Conservation (phyloP, 2,888 invertebrate genomes). For the Smittia sp. region DNA sequence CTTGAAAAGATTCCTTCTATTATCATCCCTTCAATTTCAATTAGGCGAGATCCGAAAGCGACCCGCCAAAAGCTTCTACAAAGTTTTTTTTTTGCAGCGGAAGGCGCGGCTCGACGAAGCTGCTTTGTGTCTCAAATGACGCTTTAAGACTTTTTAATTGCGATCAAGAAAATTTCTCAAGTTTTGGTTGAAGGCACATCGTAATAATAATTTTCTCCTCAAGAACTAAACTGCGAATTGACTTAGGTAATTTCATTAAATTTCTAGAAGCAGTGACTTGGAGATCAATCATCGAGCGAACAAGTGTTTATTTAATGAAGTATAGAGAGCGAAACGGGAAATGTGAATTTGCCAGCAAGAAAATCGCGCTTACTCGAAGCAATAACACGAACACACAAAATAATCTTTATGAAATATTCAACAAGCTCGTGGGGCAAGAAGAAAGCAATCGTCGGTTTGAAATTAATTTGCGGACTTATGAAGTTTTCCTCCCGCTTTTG, state of each 20-base stretch:
- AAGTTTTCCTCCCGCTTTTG: not conserved
- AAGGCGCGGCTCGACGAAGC: no score
- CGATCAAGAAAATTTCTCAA: no score
- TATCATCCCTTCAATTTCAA: no score
- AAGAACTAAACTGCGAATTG: no score
- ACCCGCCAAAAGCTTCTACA: no score
- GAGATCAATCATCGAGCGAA: conserved; percentile 30
- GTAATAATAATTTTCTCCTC: no score
- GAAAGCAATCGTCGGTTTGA: not conserved
- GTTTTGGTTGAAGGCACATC: no score
- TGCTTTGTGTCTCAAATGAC: no score
- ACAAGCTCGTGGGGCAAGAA: not conserved
- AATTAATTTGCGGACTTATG: not conserved
- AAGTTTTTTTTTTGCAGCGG: no score
- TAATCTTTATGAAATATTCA: not conserved
- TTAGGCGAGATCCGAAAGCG: no score
- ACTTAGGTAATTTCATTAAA: not conserved
- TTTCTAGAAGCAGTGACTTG: not conserved
- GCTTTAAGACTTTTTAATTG: no score
- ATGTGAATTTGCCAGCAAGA: not conserved
- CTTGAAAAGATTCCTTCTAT: no score
- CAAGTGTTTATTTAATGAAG: conserved; percentile 34
- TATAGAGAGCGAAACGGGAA: not conserved
- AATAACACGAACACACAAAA: not conserved
- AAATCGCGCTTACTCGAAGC: not conserved